Percentiles rank a stretch among this genome's conserved stretches.
Conservation (phyloP, 2,888 invertebrate genomes). For the Drosophila picticornis region DNA sequence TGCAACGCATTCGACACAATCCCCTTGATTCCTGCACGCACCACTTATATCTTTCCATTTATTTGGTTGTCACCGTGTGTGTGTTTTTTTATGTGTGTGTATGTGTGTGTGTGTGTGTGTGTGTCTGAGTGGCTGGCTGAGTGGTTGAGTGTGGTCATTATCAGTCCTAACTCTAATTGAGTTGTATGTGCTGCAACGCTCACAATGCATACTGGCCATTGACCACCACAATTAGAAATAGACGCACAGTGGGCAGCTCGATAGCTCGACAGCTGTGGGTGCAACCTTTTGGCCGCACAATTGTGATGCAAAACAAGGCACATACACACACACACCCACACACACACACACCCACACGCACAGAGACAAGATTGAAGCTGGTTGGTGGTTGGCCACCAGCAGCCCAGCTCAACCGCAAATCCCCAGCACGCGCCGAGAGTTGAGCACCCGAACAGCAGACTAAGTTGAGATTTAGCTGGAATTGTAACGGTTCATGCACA, state of each 20-base stretch:
- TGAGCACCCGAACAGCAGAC: slow-evolving; percentile 8
- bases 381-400: neutral
- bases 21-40: slow-evolving; percentile 62
- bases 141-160: slow-evolving; percentile 33
- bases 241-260: neutral
- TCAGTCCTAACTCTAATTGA: slow-evolving; percentile 63
- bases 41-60: slow-evolving; percentile 30
- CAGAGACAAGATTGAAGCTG: neutral
- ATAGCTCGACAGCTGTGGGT: slow-evolving; percentile 16
- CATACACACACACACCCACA: neutral
- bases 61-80: neutral
- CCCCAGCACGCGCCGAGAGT: slow-evolving; percentile 62
- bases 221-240: slow-evolving; percentile 13
- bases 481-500: neutral
- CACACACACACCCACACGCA: neutral
- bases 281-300: slow-evolving; percentile 43
- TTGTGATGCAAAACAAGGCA: slow-evolving; percentile 44
- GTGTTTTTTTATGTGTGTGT: neutral
- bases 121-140: neutral
- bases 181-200: slow-evolving; percentile 62
- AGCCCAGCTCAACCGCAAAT: slow-evolving; percentile 59
- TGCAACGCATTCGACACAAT: slow-evolving; percentile 47
- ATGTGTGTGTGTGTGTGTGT: neutral
- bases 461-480: slow-evolving; percentile 10
- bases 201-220: slow-evolving; percentile 41